Conservation (phyloP, 1,140 invertebrate genomes). For the Linepithema humile region DNA sequence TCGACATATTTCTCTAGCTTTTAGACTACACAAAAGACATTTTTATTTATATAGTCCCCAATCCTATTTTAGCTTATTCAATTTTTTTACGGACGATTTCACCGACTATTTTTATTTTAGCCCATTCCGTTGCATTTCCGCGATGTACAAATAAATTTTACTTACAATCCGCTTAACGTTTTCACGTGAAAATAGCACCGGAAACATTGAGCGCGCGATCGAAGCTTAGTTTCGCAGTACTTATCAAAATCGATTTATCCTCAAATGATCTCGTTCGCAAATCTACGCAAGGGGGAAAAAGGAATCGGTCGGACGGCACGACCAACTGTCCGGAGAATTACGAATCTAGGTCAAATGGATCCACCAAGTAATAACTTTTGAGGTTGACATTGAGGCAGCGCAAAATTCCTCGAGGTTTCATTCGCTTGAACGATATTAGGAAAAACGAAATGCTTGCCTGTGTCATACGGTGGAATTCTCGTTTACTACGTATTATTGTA, state of each 20-base stretch:
- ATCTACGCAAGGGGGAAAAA: too few relatives aligned
- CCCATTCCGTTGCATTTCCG: slow-evolving; percentile 8
- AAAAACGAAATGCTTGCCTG: slow-evolving; percentile 11
- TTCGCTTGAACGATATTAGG: slow-evolving; percentile 22
- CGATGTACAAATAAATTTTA: slow-evolving; percentile 23
- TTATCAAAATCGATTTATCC: slow-evolving; percentile 54
- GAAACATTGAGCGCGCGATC: slow-evolving; percentile 21
- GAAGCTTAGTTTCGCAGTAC: slow-evolving; percentile 38
- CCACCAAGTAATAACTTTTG: slow-evolving; percentile 57
- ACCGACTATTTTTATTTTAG: slow-evolving; percentile 37
- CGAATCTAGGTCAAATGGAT: slow-evolving; percentile 56
- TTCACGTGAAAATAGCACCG: slow-evolving; percentile 30
- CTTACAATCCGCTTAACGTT: slow-evolving; percentile 34
- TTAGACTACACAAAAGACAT: not conserved
- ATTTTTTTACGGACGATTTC: slow-evolving; percentile 4
- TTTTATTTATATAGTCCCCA: slow-evolving; percentile 35
- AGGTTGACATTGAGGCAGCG: slow-evolving; percentile 35
- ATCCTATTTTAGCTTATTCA: slow-evolving; percentile 8
- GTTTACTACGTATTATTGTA: not conserved
- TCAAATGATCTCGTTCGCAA: slow-evolving; percentile 15
- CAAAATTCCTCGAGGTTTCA: slow-evolving; percentile 28
- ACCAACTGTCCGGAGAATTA: slow-evolving; percentile 32
- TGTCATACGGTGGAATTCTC: not conserved
- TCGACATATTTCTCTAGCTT: not conserved
- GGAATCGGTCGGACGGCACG: not conserved